A percentile compares a stretch with the other conserved stretches of the same genome.
Evolutionary conservation across 2,113 vertebrate species (phyloP).

Genomic region (Lophochroa leadbeateri): DNA sequence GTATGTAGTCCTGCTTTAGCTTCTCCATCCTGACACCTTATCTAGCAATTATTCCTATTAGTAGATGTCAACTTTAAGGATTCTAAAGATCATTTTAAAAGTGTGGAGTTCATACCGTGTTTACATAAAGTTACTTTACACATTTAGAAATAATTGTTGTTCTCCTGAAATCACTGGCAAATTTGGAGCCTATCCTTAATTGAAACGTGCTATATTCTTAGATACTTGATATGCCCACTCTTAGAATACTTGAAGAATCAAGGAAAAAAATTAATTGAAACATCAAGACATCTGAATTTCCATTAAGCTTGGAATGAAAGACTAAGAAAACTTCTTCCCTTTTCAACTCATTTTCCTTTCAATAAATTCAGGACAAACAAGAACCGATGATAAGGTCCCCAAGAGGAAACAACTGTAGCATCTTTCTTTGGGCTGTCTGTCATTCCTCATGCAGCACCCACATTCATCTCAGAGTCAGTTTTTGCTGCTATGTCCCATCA

Average conservation of each 20-base stretch:
- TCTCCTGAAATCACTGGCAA: not conserved
- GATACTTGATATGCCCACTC: not conserved
- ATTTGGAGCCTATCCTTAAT: not conserved
- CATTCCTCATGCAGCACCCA: not conserved
- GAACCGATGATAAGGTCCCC: not conserved
- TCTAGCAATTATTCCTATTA: not conserved
- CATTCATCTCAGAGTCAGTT: not conserved
- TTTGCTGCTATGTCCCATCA: not conserved
- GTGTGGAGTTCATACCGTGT: not conserved
- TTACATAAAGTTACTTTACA: not conserved
- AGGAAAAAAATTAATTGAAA: not conserved
- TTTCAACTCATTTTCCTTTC: not conserved
- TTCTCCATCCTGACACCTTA: not conserved
- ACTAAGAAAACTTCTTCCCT: not conserved
- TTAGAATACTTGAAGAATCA: not conserved
- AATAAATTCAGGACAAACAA: not conserved
- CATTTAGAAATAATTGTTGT: not conserved
- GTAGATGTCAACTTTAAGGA: not conserved
- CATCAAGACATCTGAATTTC: not conserved
- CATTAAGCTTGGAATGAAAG: not conserved
- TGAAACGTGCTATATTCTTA: not conserved
- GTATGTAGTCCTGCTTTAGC: not conserved
- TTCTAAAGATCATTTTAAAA: not conserved
- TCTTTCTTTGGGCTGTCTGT: not conserved
- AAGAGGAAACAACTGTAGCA: not conserved